Base-by-base conservation (phyloP, 1,140 invertebrate species). In the Meteorus sp. region DNA sequence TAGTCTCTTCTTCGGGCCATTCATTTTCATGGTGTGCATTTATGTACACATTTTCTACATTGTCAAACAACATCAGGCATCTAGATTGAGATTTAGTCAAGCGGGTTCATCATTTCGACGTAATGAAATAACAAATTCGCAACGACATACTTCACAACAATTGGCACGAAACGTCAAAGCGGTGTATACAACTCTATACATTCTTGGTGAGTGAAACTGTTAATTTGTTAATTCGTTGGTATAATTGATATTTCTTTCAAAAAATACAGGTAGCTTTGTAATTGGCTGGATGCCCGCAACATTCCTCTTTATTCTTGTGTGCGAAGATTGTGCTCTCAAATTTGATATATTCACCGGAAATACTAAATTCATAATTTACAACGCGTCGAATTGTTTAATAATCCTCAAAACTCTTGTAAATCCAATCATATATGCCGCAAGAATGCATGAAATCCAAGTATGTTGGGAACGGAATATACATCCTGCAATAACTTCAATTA, bases 341-440 rank as follows among this genome's bases (percentile, higher is more conserved):
- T 63, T 74, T 6, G 59, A 68, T 37, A 60, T 53, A 37, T 39
- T 68, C 5, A 23, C 59, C 7, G 25, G 22, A 29, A 60, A 48
- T 15, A 50, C 56, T 6, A 61, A 52, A 58, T 76, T 75, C 56
- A 61, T 75, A 19, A 62, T 73, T 13, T 63, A 67, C 48, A 62
- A 53, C n/a, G 44, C 61, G 1, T 60, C 70, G 27, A 84, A 85
- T 64, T 71, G 74, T 4, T 72, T 89, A 4, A 72, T 89, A 11
- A 82, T 89, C 7, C 65, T 86, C 11, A 89, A 89, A 66, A 84
- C 85, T 15, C 65, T 87, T 6, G 78, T 83, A 22, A 87, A 89
- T 72, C 87, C 88, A 0, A 85, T 89, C 39, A 88, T 89, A 33
- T 90, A 89, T 66, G 85, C 86, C 2, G 81, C 85, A 1, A 70